Base-by-base conservation (phyloP, 2,113 vertebrate genomes). In the Cyanistes caeruleus region DNA sequence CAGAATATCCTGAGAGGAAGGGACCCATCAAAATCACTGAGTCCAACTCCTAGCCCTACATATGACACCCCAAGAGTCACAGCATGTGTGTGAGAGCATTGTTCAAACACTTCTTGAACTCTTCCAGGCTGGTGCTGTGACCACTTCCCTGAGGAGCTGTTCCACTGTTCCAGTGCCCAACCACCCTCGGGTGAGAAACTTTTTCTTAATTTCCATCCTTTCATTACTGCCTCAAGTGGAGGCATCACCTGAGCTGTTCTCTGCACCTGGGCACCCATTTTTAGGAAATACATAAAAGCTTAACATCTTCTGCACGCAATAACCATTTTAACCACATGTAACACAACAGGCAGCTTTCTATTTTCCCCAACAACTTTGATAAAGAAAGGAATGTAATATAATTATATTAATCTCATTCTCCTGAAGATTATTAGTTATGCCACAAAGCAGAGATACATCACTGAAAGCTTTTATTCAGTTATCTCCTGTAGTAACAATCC, bases 41-140 rank as follows among this genome's bases (percentile, higher is more conserved):
- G 33, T 41, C 39, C 53, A 83, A 13, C 30, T 68, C 55, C 46
- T 13, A 48, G n/a, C 30, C 39, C 11, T 48, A 20, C 39, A 60
- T 7, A 62, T 0, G 0, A 53, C 0, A 0, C 10, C 20, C 9
- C 28, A 75, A 25, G 46, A 48, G 24, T 48, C n/a, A 62, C 30
- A 68, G 8, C 7, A 15, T 5, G 7, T 22, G 24, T 1, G 0
- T 18, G 9, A 62, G 16, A 69, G 21, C 4, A 9, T 2, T 7
- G 5, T 11, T 4, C n/a, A 69, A 68, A 68, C 0, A 0, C 24
- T 27, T 41, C 24, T 60, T 41, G 28, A 68, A 9, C 48, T 60
- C 28, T 27, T 24, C 10, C 69, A 89, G 28, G 20, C 20, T 75
- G 46, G 3, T 27, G 20, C 20, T 35, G 7, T 15, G 55, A 48